Percentiles rank a stretch among this genome's conserved stretches.
phyloP scores from a whole-genome alignment of 1,140 invertebrate genomes.

The Bombyx mandarina region DNA sequence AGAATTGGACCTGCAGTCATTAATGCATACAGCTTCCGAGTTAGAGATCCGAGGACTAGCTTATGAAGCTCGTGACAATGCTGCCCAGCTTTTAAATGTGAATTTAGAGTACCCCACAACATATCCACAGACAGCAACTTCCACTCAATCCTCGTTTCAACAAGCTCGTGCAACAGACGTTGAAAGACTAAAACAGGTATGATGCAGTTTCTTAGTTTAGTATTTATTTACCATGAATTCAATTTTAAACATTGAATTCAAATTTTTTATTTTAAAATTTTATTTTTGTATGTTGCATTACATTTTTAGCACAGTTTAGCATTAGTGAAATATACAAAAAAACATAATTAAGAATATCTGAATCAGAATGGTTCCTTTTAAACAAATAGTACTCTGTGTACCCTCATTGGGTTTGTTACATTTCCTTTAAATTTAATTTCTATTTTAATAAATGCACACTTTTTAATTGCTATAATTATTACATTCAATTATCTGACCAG shows the following conservation, averaged over 20 bases:
- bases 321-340: too few species aligned
- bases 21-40: conserved; percentile 79
- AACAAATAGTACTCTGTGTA: too few species aligned
- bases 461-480: too few species aligned
- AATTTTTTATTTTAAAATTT: neutral
- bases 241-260: neutral
- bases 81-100: conserved; percentile 65
- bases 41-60: conserved; percentile 75
- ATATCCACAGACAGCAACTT: conserved; percentile 42
- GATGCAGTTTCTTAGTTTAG: conserved; percentile 12
- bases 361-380: too few species aligned
- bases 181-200: conserved; percentile 65
- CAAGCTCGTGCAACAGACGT: conserved; percentile 55
- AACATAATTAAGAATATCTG: too few species aligned
- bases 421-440: too few species aligned
- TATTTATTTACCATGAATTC: neutral
- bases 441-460: too few species aligned
- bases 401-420: too few species aligned
- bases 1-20: conserved; percentile 75
- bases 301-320: too few species aligned
- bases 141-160: conserved; percentile 31
- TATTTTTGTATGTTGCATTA: too few species aligned
- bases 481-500: too few species aligned
- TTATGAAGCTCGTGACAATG: conserved; percentile 66
- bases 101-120: conserved; percentile 63